A percentile compares a stretch with the other conserved stretches of the same genome.
phyloP scores from a whole-genome alignment of 2,888 invertebrate genomes.

The Andrena praecox region DNA sequence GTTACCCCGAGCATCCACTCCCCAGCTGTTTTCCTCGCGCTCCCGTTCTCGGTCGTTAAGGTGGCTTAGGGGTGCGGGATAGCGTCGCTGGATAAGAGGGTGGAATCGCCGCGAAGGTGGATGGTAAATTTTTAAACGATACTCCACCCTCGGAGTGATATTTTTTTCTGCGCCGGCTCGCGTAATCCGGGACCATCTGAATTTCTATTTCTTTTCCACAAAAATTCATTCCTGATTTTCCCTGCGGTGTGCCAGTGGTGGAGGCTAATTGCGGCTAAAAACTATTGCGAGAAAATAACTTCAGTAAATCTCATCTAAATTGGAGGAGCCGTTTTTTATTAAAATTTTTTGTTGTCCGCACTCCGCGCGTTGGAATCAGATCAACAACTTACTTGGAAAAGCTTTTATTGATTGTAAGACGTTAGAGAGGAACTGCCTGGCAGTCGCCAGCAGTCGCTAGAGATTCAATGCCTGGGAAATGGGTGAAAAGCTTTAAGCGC shows the following conservation, averaged over 20 bases:
- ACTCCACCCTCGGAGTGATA: constrained; percentile 15
- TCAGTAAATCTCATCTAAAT: too few species aligned
- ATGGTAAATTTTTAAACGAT: constrained; percentile 33
- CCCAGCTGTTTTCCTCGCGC: background rate
- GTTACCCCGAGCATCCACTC: constrained; percentile 4
- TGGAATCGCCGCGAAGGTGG: constrained; percentile 22
- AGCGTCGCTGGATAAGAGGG: constrained; percentile 16
- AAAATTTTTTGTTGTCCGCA: too few species aligned
- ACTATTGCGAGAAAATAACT: too few species aligned
- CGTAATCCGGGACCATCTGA: background rate
- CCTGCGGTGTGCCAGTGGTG: background rate
- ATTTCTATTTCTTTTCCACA: background rate
- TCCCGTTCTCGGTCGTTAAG: background rate
- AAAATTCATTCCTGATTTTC: background rate
- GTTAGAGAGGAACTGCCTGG: too few species aligned
- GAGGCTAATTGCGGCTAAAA: too few species aligned
- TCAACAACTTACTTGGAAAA: too few species aligned
- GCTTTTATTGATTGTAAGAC: too few species aligned
- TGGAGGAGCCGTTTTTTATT: too few species aligned
- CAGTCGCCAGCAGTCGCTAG: too few species aligned
- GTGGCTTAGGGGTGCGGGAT: background rate
- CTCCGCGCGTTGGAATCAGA: too few species aligned
- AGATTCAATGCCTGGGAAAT: too few species aligned
- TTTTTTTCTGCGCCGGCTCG: constrained; percentile 2
- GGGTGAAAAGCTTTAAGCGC: background rate